Percentiles rank a stretch among this genome's conserved stretches.
phyloP scores from a whole-genome alignment of 2,113 vertebrate species.

The Boulengeromyrus knoepffleri region DNA sequence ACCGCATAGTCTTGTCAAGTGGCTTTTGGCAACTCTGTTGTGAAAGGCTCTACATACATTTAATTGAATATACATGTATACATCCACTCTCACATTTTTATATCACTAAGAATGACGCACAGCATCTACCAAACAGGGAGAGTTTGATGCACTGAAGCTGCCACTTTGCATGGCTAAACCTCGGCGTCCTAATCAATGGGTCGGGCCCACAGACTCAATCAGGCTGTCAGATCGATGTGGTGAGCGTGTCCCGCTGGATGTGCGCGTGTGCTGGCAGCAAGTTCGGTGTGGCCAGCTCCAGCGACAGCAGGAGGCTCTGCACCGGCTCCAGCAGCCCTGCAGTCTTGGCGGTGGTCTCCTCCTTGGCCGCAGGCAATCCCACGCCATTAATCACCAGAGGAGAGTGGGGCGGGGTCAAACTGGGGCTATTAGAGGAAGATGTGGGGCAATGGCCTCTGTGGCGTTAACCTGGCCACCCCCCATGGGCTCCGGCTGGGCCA shows the following conservation, averaged over 20 bases:
- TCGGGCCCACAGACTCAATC: neutral
- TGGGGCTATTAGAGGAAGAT: constrained; percentile 48
- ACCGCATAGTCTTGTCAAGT: neutral
- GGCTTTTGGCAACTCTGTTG: neutral
- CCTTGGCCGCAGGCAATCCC: constrained; percentile 29
- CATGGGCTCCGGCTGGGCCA: constrained; percentile 35
- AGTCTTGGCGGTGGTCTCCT: neutral
- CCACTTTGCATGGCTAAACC: neutral
- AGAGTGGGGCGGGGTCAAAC: constrained; percentile 42
- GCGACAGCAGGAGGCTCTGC: neutral
- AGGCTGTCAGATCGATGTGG: neutral
- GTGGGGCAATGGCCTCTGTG: constrained; percentile 36
- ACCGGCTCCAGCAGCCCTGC: neutral
- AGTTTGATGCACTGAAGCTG: neutral
- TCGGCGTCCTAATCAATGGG: neutral
- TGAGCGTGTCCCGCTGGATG: neutral
- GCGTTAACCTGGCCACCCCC: constrained; percentile 37
- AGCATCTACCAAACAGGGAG: neutral
- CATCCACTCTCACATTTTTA: neutral
- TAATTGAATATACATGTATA: neutral
- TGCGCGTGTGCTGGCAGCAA: neutral
- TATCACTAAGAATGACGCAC: neutral
- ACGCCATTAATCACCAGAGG: constrained; percentile 43
- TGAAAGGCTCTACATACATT: neutral
- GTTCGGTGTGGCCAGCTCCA: neutral